Percentiles rank a stretch among this genome's conserved stretches.
Evolutionary conservation across 1,140 invertebrate genomes (phyloP).

Genomic region (Tetramorium simillimum): DNA sequence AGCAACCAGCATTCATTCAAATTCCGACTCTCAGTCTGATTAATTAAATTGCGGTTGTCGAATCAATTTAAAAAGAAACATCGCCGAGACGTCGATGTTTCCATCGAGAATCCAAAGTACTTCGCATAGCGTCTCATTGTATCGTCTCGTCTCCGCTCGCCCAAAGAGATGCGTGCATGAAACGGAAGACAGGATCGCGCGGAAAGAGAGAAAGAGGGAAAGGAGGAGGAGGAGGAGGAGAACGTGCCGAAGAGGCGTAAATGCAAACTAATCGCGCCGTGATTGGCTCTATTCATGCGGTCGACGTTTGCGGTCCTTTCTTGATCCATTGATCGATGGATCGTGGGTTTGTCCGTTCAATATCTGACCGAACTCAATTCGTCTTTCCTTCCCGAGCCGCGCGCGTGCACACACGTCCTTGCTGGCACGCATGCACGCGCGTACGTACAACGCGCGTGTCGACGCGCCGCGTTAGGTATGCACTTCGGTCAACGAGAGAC

Average conservation of each 20-base stretch:
- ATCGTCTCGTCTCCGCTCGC: not conserved
- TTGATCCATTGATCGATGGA: conserved; percentile 57
- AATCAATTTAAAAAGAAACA: conserved; percentile 7
- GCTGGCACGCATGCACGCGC: conserved; percentile 23
- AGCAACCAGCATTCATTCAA: conserved; percentile 44
- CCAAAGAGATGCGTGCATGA: not conserved
- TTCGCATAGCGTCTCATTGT: not conserved
- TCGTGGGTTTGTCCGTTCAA: conserved; percentile 39
- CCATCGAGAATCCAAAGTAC: not conserved
- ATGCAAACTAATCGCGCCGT: conserved; percentile 64
- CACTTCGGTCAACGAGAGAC: conserved; percentile 35
- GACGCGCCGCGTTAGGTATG: not conserved
- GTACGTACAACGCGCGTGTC: not conserved
- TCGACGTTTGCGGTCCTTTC: conserved; percentile 54
- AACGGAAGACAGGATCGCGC: not conserved
- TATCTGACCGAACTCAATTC: conserved; percentile 44
- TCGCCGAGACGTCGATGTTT: conserved; percentile 22
- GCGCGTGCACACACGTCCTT: conserved; percentile 9
- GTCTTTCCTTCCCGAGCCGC: conserved; percentile 31
- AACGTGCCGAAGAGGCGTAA: not conserved
- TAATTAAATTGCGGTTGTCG: too few species aligned
- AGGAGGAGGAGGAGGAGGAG: not conserved
- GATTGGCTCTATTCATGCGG: conserved; percentile 52
- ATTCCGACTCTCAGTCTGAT: conserved; percentile 44
- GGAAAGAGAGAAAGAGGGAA: not conserved